Evolutionary conservation across 2,888 invertebrate genomes (phyloP).

Genomic region (Volucella zonaria): DNA sequence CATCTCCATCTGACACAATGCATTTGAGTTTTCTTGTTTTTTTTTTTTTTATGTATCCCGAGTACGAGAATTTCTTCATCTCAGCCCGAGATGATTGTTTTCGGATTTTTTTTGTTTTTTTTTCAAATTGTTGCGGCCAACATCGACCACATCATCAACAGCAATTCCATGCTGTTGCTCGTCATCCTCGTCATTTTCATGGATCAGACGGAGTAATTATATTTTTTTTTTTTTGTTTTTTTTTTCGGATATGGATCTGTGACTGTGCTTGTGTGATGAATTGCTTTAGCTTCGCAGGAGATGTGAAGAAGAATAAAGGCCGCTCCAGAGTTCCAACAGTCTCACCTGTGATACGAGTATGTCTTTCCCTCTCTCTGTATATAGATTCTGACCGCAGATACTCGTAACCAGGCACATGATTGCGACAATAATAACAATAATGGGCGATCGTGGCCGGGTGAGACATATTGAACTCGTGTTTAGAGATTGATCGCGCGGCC

Average conservation of each 20-base stretch:
- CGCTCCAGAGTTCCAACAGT: constrained; percentile 17
- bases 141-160: constrained; percentile 59
- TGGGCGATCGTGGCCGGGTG: constrained; percentile 48
- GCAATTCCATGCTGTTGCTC: constrained; percentile 49
- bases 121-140: not conserved
- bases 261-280: constrained; percentile 61
- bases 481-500: constrained; percentile 64
- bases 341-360: constrained; percentile 60
- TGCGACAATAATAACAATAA: constrained; percentile 66
- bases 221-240: constrained; percentile 5
- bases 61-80: too few relatives aligned
- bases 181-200: constrained; percentile 48
- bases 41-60: not conserved
- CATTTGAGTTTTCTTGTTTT: constrained; percentile 39
- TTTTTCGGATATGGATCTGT: constrained; percentile 35
- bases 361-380: not conserved
- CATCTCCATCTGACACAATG: constrained; percentile 71
- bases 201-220: constrained; percentile 63
- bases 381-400: constrained; percentile 4
- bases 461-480: constrained; percentile 54
- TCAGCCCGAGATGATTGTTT: not conserved
- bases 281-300: constrained; percentile 66
- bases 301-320: constrained; percentile 34
- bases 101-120: not conserved
- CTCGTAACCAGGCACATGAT: constrained; percentile 9